Evolutionary conservation across 2,113 vertebrate species (phyloP).

Genomic region (Tragelaphus buxtoni): DNA sequence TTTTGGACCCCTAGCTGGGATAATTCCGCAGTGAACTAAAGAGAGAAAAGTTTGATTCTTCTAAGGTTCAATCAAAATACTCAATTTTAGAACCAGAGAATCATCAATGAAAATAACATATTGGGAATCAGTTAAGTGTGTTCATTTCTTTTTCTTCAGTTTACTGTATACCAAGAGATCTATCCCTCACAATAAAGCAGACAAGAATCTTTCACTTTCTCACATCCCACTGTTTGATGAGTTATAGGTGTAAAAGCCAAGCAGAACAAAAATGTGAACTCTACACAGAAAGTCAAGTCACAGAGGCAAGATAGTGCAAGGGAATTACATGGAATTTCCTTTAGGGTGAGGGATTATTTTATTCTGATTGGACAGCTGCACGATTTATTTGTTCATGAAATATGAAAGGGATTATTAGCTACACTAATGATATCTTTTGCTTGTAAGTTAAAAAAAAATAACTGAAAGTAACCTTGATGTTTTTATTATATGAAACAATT

Average conservation of each 20-base stretch:
- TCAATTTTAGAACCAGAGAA: not conserved
- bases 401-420: constrained; percentile 68
- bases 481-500: constrained; percentile 54
- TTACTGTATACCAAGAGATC: constrained; percentile 40
- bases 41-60: not conserved
- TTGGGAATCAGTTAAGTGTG: not conserved
- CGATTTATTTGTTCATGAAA: constrained; percentile 73
- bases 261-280: constrained; percentile 46
- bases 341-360: constrained; percentile 34
- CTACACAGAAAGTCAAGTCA: constrained; percentile 36
- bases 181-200: not conserved
- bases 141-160: not conserved
- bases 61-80: not conserved
- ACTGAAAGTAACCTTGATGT: constrained; percentile 60
- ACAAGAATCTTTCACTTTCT: not conserved
- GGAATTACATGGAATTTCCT: constrained; percentile 53
- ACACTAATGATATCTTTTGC: constrained; percentile 58
- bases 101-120: not conserved
- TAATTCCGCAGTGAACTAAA: not conserved
- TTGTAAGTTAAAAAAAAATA: constrained; percentile 61
- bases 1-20: constrained; percentile 45
- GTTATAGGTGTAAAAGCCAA: constrained; percentile 38
- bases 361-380: constrained; percentile 68
- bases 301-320: constrained; percentile 32
- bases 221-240: not conserved